Evolutionary conservation across 2,113 vertebrate species (phyloP), one percentile per base, ranked within the genome.

Genomic region (Gobiocypris rarus): DNA sequence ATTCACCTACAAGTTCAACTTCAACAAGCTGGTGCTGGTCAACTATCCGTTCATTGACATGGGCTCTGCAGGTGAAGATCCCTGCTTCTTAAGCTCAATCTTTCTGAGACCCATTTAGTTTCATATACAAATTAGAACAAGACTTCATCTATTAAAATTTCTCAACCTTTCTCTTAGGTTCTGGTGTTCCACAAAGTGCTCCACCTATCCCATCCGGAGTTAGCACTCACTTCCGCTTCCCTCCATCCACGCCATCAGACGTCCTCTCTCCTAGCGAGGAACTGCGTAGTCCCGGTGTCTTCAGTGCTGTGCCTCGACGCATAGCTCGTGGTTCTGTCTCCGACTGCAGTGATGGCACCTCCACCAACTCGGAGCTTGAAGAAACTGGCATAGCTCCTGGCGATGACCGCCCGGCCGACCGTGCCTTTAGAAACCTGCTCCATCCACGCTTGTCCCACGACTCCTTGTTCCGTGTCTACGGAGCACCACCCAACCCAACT

Each of bases 1-100:
- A 41, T 97, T 97, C 92, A 98, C 96, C 89, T 98, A 98, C 94
- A 98, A 98, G 90, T 97, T 98, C 90, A 98, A 98, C 92, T 97
- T 97, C 91, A 98, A 96, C 94, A 97, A 98, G 89, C 91, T 97
- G 80, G 96, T 98, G 88, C 95, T 98, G 91, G 96, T 97, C 83
- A 97, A 97, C 89, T 97, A 97, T 84, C 96, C 96, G 6, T 97
- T 97, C 92, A 97, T 97, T 13, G 96, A 97, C 63, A 95, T 97
- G 95, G 95, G 96, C 52, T 91, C 96, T 73, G 93, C 91, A 81
- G 94, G 94, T 95, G 76, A 83, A 75, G 15, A 31, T 4, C 54
- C 4, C 22, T 2, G 14, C 31, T 34, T 78, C n/a, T 26, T 2
- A 19, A 41, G n/a, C 3, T 38, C 9, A 19, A 19, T 34, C 11